A percentile compares a stretch with the other conserved stretches of the same genome.
Conservation (phyloP, 2,113 vertebrate species). For the Sapayoa aenigma region DNA sequence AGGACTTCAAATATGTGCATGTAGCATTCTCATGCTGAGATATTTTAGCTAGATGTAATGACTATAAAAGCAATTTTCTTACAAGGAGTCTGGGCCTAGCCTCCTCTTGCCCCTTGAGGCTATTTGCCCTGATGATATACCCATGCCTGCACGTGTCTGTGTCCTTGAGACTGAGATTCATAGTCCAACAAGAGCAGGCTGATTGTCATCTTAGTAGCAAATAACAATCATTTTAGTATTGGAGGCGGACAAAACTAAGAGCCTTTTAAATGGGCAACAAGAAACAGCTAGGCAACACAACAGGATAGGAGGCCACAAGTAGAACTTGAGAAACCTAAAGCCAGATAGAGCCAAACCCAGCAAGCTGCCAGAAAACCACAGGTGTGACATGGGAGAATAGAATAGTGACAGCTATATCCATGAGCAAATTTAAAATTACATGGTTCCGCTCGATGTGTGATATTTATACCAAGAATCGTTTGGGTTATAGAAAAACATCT, state of each 20-base stretch:
- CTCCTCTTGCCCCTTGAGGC: neutral
- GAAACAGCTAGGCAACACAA: neutral
- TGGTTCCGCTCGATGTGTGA: neutral
- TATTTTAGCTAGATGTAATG: neutral
- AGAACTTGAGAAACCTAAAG: neutral
- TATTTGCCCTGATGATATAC: neutral
- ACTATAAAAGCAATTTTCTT: neutral
- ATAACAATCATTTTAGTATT: neutral
- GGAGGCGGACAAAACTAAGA: neutral
- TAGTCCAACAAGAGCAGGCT: neutral
- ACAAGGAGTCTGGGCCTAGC: neutral
- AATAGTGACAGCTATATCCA: neutral
- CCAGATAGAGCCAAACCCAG: neutral
- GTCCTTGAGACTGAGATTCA: neutral
- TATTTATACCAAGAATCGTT: neutral
- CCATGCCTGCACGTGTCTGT: fast-evolving
- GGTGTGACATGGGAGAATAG: neutral
- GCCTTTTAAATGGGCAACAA: neutral
- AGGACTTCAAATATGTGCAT: neutral
- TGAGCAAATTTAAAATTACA: neutral
- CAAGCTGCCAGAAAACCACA: neutral
- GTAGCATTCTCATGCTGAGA: neutral
- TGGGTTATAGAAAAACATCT: neutral
- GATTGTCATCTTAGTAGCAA: neutral
- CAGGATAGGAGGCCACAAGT: neutral